A percentile compares a stretch with the other conserved stretches of the same genome.
phyloP scores from a whole-genome alignment of 2,888 invertebrate genomes.

The Rosalia funebris region DNA sequence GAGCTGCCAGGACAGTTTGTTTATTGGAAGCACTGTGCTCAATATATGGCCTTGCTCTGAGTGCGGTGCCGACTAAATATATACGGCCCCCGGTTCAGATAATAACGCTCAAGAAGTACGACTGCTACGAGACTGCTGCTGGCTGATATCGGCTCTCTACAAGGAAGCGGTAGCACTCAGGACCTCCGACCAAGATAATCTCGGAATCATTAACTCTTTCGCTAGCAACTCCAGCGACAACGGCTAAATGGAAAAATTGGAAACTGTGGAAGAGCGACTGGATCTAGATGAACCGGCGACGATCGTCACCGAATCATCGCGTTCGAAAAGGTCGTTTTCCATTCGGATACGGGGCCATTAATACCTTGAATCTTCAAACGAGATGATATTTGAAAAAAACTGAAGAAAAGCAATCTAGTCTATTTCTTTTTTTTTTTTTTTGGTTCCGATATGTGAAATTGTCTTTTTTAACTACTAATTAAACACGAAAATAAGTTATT shows the following conservation, averaged over 20 bases:
- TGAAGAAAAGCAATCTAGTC: no score
- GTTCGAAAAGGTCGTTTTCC: no score
- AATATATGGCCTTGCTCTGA: constrained; percentile 46
- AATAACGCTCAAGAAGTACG: constrained; percentile 42
- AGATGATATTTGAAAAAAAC: no score
- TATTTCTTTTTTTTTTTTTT: no score
- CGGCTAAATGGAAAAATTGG: constrained; percentile 37
- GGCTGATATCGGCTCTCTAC: constrained; percentile 45
- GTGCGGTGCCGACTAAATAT: constrained; percentile 45
- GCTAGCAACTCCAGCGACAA: constrained; percentile 33
- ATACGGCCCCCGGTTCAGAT: constrained; percentile 40
- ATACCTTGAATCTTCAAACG: no score
- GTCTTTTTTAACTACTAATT: no score
- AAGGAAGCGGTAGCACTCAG: constrained; percentile 45
- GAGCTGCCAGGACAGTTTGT: constrained; percentile 47
- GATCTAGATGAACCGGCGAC: constrained; percentile 38
- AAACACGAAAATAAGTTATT: no score
- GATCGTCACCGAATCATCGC: no score
- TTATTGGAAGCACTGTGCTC: constrained; percentile 46
- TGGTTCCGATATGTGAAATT: no score
- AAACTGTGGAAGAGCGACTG: constrained; percentile 33
- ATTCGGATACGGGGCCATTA: no score
- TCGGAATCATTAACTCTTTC: constrained; percentile 44
- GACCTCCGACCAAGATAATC: constrained; percentile 48
- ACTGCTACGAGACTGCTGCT: constrained; percentile 37